Conservation (phyloP, 2,888 invertebrate species). For the Hermodice carunculata region DNA sequence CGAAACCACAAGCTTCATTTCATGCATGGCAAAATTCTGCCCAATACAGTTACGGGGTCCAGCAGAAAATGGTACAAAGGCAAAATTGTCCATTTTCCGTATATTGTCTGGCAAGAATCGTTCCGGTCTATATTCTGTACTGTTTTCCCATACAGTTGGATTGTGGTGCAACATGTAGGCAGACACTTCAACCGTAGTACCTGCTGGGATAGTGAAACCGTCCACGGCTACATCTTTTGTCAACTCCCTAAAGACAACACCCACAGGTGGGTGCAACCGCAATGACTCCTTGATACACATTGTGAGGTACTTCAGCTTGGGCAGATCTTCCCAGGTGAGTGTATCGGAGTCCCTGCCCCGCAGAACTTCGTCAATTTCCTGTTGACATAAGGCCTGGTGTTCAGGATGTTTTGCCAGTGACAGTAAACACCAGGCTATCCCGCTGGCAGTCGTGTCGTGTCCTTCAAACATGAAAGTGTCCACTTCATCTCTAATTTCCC, state of each 20-base stretch:
- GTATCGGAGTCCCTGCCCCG: slow-evolving; percentile 38
- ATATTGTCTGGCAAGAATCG: no score
- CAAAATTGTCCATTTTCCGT: no score
- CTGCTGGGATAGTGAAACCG: slow-evolving; percentile 40
- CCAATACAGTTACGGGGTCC: no score
- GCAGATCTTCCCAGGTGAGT: slow-evolving; percentile 53
- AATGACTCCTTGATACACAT: no score
- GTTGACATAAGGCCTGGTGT: slow-evolving; percentile 37
- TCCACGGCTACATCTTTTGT: slow-evolving; percentile 47
- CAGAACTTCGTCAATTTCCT: slow-evolving; percentile 41
- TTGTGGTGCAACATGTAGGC: slow-evolving; percentile 54
- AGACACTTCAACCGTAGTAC: slow-evolving; percentile 43
- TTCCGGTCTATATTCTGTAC: no score
- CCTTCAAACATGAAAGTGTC: no score
- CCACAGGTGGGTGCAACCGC: slow-evolving; percentile 52
- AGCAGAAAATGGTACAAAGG: no score
- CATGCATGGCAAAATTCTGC: no score
- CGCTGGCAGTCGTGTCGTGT: slow-evolving; percentile 52
- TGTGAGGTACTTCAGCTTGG: no score
- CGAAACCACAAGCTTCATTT: no score
- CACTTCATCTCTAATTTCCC: slow-evolving; percentile 57
- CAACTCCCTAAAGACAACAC: slow-evolving; percentile 49
- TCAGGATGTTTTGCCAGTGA: slow-evolving; percentile 44
- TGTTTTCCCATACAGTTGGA: no score
- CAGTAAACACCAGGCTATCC: slow-evolving; percentile 47